Evolutionary conservation across 2,888 invertebrate genomes (phyloP).

Genomic region (Tetrapedia diversipes): DNA sequence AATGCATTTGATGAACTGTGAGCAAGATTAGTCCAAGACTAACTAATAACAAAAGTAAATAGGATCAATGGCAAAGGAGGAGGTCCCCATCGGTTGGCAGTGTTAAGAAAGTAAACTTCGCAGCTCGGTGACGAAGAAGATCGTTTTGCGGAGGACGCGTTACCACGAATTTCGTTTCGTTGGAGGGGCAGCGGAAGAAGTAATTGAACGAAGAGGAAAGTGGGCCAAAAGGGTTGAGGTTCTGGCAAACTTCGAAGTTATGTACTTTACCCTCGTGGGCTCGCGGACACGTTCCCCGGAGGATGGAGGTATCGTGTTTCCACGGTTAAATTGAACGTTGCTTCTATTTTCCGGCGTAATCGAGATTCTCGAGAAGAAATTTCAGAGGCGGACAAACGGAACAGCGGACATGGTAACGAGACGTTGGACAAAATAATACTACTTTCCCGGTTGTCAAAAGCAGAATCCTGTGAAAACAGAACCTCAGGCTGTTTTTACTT

Average conservation of each 20-base stretch:
- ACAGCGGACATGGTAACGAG: neutral
- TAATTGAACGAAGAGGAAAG: conserved; percentile 18
- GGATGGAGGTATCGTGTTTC: conserved; percentile 23
- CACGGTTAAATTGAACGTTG: conserved; percentile 32
- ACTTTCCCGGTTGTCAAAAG: neutral
- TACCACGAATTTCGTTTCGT: neutral
- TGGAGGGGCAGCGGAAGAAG: neutral
- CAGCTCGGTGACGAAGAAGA: too few relatives aligned
- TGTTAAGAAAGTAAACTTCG: too few relatives aligned
- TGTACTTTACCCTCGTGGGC: conserved; percentile 22
- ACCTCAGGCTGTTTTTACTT: too few relatives aligned
- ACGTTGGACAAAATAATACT: neutral
- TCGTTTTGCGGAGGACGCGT: neutral
- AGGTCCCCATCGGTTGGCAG: too few relatives aligned
- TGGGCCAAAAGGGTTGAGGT: conserved; percentile 7
- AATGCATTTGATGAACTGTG: too few relatives aligned
- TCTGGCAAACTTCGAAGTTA: conserved; percentile 28
- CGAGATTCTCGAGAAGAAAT: neutral
- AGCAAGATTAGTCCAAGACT: too few relatives aligned
- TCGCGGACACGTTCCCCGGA: neutral
- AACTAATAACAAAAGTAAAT: too few relatives aligned
- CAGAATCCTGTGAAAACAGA: neutral
- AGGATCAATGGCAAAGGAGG: too few relatives aligned
- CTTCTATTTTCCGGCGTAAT: conserved; percentile 20
- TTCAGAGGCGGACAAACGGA: neutral